These are phyloP conservation scores for Hepsetus odoe DNA, from an alignment of 2,113 vertebrate species.

Conservation along the genomic window DNA sequence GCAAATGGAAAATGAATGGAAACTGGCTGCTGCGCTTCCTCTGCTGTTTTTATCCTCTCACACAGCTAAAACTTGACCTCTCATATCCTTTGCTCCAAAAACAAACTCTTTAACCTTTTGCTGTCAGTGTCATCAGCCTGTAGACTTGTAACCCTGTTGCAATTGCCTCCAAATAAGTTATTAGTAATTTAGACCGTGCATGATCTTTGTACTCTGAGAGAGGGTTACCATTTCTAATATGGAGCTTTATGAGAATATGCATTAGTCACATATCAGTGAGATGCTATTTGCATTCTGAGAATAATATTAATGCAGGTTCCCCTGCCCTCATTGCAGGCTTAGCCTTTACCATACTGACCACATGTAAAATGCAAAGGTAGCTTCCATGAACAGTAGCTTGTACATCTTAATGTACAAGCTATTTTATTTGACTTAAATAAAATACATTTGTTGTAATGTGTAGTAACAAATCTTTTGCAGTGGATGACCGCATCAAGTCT, in stretches of 20 bases:
- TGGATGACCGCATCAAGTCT: neutral
- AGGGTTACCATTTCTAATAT: neutral
- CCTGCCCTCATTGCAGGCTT: neutral
- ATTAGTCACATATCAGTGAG: constrained; percentile 17
- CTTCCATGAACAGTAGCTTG: neutral
- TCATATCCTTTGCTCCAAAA: neutral
- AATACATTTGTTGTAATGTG: too few relatives aligned
- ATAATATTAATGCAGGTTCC: too few relatives aligned
- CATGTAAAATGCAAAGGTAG: neutral
- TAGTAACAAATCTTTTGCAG: neutral
- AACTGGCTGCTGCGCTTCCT: neutral
- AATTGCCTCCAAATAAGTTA: neutral
- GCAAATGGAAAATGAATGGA: neutral
- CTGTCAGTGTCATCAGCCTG: neutral
- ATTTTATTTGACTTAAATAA: too few relatives aligned
- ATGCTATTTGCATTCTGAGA: neutral
- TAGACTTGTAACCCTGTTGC: neutral
- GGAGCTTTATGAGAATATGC: constrained; percentile 15
- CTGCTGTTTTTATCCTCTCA: neutral
- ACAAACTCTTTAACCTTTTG: neutral
- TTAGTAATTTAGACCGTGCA: neutral
- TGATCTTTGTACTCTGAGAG: neutral
- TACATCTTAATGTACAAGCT: neutral
- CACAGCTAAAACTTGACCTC: neutral
- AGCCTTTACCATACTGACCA: neutral